Conservation (phyloP, 2,888 invertebrate species). For the Cataglyphis altisquamis region DNA sequence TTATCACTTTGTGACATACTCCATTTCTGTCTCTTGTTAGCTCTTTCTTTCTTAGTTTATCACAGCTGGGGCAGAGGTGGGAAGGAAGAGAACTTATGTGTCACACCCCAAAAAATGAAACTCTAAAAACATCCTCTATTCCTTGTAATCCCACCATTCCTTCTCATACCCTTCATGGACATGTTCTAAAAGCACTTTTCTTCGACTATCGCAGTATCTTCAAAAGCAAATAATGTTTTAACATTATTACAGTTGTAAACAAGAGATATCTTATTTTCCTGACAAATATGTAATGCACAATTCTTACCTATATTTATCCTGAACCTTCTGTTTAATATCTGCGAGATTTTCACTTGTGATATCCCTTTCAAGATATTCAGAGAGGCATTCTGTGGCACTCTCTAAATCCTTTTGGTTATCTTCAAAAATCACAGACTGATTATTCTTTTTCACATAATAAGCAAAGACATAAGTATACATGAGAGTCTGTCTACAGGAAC, state of each 20-base stretch:
- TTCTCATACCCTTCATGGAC: conserved; percentile 99
- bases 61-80: conserved; percentile 84
- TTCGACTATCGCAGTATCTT: conserved; percentile 99
- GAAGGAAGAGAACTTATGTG: conserved; percentile 73
- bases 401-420: conserved; percentile 99
- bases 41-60: conserved; percentile 82
- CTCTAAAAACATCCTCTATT: conserved; percentile 87
- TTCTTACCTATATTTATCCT: conserved; percentile 97
- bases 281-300: background rate
- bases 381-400: conserved; percentile 98
- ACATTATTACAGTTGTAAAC: conserved; percentile 17
- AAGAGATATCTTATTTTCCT: conserved; percentile 3
- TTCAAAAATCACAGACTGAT: conserved; percentile 99
- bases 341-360: conserved; percentile 98
- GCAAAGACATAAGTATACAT: conserved; percentile 99
- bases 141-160: conserved; percentile 99
- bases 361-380: conserved; percentile 99
- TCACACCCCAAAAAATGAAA: conserved; percentile 71
- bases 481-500: conserved; percentile 98
- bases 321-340: conserved; percentile 99
- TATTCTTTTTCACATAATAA: conserved; percentile 98
- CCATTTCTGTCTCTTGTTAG: conserved; percentile 79
- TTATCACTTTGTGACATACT: conserved; percentile 79
- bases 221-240: conserved; percentile 75
- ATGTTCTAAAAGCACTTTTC: conserved; percentile 98